Percentiles rank a stretch among this genome's conserved stretches.
These are phyloP conservation scores for Eupithecia vulgata DNA, from an alignment of 2,888 invertebrate genomes.

Conservation along the genomic window DNA sequence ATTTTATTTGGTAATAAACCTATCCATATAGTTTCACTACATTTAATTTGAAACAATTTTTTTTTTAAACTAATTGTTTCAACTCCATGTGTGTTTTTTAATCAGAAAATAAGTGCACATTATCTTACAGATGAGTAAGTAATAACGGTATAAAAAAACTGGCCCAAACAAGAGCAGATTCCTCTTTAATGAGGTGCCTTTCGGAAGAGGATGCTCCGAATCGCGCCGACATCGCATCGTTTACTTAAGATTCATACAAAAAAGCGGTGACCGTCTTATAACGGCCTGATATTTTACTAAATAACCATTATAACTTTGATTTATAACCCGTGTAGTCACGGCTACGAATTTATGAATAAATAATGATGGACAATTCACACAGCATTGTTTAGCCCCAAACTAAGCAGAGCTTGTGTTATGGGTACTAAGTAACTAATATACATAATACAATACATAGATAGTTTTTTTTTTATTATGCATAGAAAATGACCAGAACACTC, in stretches of 20 bases:
- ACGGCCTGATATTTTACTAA: background rate
- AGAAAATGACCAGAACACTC: no score
- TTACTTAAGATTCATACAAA: conserved; percentile 46
- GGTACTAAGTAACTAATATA: no score
- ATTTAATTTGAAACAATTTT: no score
- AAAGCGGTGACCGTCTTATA: conserved; percentile 3
- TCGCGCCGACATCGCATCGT: conserved; percentile 50
- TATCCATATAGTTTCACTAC: no score
- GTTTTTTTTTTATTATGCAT: no score
- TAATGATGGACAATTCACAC: no score
- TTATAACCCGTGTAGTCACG: background rate
- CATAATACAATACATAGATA: no score
- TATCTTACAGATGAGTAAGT: conserved; percentile 22
- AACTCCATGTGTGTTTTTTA: background rate
- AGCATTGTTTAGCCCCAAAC: no score
- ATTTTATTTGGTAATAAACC: no score
- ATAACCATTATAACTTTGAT: background rate
- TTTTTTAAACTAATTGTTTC: background rate
- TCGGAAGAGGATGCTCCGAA: conserved; percentile 50
- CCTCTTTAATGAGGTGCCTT: conserved; percentile 70
- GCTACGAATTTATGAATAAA: background rate
- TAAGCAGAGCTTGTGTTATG: no score
- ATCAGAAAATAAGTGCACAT: conserved; percentile 3
- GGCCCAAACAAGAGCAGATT: conserved; percentile 72
- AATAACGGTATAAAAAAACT: conserved; percentile 41